phyloP scores from a whole-genome alignment of 2,113 vertebrate genomes.

The Herpailurus yagouaroundi region DNA sequence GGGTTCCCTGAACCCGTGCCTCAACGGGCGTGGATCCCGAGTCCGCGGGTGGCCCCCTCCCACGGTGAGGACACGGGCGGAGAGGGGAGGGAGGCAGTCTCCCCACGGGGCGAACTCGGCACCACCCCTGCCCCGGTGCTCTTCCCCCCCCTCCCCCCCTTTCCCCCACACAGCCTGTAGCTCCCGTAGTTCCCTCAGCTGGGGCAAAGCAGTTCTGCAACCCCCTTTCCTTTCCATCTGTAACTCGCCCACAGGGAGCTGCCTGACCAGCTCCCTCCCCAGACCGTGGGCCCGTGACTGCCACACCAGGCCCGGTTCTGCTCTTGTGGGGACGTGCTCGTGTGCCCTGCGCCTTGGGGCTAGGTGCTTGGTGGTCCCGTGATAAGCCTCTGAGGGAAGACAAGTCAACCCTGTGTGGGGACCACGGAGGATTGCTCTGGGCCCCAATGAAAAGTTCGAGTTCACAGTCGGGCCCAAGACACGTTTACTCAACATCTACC shows the following conservation, averaged over 20 bases:
- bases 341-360: background rate
- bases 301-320: background rate
- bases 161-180: background rate
- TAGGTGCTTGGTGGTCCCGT: rapidly evolving
- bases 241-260: background rate
- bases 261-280: background rate
- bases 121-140: too few relatives aligned
- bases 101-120: rapidly evolving
- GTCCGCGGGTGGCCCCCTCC: background rate
- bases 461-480: background rate
- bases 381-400: background rate
- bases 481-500: background rate
- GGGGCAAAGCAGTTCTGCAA: background rate
- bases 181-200: background rate
- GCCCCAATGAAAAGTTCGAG: background rate
- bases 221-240: background rate
- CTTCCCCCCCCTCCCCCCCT: background rate
- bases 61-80: background rate
- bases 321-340: background rate
- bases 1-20: rapidly evolving
- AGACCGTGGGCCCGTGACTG: background rate
- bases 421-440: background rate
- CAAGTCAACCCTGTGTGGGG: rapidly evolving
- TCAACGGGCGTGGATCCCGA: rapidly evolving
- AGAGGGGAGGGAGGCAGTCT: background rate